Conservation (phyloP, 2,888 invertebrate genomes). For the Drosophila sordidula region DNA sequence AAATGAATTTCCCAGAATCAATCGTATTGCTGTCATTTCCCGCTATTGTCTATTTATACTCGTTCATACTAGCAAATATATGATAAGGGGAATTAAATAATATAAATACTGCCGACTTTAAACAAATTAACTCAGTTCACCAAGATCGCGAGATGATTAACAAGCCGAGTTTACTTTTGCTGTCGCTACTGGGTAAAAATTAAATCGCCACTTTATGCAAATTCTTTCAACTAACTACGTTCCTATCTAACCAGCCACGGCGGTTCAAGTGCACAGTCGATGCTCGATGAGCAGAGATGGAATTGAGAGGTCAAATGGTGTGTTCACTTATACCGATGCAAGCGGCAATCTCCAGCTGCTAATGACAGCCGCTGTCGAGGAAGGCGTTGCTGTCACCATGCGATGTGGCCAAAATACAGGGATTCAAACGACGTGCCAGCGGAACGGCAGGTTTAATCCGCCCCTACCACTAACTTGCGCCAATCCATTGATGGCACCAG, state of each 20-base stretch:
- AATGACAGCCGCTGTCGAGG: slow-evolving; percentile 12
- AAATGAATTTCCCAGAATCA: no score
- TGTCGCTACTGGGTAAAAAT: slow-evolving; percentile 13
- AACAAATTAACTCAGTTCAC: not conserved
- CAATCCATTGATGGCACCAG: not conserved
- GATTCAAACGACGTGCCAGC: slow-evolving; percentile 8
- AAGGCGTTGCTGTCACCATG: slow-evolving; percentile 8
- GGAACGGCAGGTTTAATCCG: not conserved
- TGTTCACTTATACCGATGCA: no score
- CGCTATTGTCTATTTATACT: no score
- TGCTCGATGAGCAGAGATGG: no score
- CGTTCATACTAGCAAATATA: no score
- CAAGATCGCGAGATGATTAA: slow-evolving; percentile 5
- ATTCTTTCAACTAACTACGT: not conserved
- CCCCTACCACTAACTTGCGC: slow-evolving; percentile 7
- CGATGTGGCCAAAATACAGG: slow-evolving; percentile 3
- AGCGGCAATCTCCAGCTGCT: slow-evolving; percentile 6
- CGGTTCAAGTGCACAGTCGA: not conserved
- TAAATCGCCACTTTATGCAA: not conserved
- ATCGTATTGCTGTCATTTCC: no score
- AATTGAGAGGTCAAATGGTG: no score
- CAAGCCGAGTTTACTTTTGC: not conserved
- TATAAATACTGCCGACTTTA: not conserved
- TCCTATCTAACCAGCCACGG: not conserved
- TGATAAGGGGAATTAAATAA: not conserved